Evolutionary conservation across 23 tunicate genomes (phyloP).

Genomic region (Botrylloides violaceus): DNA sequence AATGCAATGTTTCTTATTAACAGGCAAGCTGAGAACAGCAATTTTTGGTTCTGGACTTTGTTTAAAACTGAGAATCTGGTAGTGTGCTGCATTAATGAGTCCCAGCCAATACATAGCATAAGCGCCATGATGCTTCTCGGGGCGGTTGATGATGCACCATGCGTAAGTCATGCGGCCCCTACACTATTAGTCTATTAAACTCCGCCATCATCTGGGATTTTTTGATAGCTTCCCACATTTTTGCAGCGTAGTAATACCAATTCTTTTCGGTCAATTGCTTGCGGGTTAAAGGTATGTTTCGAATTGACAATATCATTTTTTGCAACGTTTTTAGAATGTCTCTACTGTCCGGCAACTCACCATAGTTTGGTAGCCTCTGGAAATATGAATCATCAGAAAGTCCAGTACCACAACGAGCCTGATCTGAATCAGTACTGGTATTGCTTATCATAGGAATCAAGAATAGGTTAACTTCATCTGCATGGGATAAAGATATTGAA

Average conservation of each 20-base stretch:
- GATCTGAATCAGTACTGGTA: slow-evolving; percentile 32
- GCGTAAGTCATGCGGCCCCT: not conserved
- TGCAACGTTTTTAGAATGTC: slow-evolving; percentile 38
- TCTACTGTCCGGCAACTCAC: slow-evolving; percentile 37
- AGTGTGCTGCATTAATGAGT: no score
- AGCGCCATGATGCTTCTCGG: no score
- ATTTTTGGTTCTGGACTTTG: no score
- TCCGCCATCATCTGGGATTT: slow-evolving; percentile 81
- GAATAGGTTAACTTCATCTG: slow-evolving; percentile 52
- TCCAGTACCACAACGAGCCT: slow-evolving; percentile 43
- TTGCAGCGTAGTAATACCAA: slow-evolving; percentile 96
- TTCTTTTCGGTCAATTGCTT: slow-evolving; percentile 67
- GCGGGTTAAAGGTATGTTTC: slow-evolving; percentile 49
- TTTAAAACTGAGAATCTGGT: no score
- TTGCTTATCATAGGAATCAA: slow-evolving; percentile 43
- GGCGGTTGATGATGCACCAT: not conserved
- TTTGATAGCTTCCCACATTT: slow-evolving; percentile 85
- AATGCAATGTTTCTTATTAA: no score
- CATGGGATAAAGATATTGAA: slow-evolving; percentile 11
- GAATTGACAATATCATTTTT: slow-evolving; percentile 79
- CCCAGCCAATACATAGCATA: no score
- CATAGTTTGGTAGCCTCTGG: slow-evolving; percentile 39
- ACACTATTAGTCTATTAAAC: slow-evolving; percentile 38
- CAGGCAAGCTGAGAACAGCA: no score
- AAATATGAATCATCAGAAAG: slow-evolving; percentile 34